These are phyloP conservation scores for Epinotia nisella DNA, from an alignment of 2,888 invertebrate genomes.

Conservation along the genomic window DNA sequence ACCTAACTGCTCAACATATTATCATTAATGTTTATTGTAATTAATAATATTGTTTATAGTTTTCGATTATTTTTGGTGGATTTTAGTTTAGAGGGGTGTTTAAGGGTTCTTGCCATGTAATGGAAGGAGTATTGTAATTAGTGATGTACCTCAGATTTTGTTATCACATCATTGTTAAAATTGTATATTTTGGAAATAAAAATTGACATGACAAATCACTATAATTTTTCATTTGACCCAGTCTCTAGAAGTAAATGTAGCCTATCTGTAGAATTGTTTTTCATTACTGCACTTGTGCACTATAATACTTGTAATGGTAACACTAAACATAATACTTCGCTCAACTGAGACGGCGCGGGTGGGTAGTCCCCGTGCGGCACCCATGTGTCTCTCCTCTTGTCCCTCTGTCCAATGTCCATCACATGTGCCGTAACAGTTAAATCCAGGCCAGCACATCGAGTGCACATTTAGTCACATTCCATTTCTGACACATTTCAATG, in stretches of 20 bases:
- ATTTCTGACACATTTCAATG: no score
- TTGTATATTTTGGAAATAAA: constrained; percentile 42
- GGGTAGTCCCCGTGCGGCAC: no score
- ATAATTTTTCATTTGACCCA: not conserved
- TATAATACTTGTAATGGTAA: no score
- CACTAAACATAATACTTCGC: no score
- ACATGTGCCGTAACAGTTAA: no score
- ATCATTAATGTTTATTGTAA: constrained; percentile 31
- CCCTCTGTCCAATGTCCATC: no score
- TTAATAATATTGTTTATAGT: constrained; percentile 2
- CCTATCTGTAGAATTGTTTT: not conserved
- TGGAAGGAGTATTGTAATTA: constrained; percentile 29
- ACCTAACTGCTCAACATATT: constrained; percentile 41
- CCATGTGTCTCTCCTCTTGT: no score
- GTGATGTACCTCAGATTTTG: constrained; percentile 34
- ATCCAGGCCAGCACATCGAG: no score
- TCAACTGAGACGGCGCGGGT: no score
- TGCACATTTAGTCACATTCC: no score
- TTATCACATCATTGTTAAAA: constrained; percentile 39
- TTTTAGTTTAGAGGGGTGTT: constrained; percentile 28
- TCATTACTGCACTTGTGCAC: no score
- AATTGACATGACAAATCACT: constrained; percentile 25
- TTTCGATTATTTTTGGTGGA: constrained; percentile 10
- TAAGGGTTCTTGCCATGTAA: constrained; percentile 34
- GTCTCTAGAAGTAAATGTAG: not conserved